These are phyloP conservation scores for Micromys minutus DNA, from an alignment of 2,113 vertebrate species.

Conservation along the genomic window DNA sequence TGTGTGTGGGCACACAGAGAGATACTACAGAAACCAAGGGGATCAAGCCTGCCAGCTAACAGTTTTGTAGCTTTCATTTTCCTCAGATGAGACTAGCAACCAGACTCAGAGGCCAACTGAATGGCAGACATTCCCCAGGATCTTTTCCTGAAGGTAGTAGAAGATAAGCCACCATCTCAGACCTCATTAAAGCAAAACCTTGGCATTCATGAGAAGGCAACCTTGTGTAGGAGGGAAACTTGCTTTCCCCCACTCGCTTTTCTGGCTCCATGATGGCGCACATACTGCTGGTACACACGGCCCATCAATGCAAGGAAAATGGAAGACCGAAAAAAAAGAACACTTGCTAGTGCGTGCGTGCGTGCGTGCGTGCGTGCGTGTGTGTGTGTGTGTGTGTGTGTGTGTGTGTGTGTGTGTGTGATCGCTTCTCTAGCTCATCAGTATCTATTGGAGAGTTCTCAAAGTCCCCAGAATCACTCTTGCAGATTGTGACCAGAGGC, in stretches of 20 bases:
- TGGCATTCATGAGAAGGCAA: neutral
- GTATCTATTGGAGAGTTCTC: constrained; percentile 70
- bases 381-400: too few species aligned
- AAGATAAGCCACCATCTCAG: neutral
- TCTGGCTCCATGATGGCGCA: neutral
- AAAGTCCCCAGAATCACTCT: constrained; percentile 70
- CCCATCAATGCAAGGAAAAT: constrained; percentile 32
- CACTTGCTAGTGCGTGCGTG: constrained; percentile 52
- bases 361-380: too few species aligned
- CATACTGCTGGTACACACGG: neutral
- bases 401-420: too few species aligned
- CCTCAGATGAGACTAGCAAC: neutral
- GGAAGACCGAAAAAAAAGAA: constrained; percentile 64
- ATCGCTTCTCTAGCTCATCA: constrained; percentile 47
- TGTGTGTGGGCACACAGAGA: neutral
- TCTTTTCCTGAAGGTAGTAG: neutral
- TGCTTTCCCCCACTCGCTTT: neutral
- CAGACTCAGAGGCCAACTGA: neutral
- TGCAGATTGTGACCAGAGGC: neutral
- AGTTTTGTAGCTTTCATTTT: neutral
- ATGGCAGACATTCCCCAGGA: neutral
- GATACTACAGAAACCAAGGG: neutral
- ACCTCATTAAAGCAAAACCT: neutral
- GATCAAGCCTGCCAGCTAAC: neutral
- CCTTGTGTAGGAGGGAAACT: neutral